phyloP scores from a whole-genome alignment of 2,888 invertebrate species.

The Agrochola litura region DNA sequence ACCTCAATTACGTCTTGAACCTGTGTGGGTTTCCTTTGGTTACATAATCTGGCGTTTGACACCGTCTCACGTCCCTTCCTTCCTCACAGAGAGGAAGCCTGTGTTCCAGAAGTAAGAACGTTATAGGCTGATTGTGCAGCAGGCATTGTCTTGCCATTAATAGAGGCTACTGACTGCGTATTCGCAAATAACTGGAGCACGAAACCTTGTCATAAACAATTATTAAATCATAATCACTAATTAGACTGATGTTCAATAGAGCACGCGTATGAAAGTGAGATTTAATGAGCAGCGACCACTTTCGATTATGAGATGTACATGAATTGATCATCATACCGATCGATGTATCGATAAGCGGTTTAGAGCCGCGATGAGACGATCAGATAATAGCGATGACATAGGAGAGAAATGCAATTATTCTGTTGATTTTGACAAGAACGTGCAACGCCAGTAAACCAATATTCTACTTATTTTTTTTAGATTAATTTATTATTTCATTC shows the following conservation, averaged over 20 bases:
- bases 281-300: slow-evolving; percentile 59
- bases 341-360: slow-evolving; percentile 32
- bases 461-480: background rate
- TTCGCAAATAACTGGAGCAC: slow-evolving; percentile 28
- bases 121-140: background rate
- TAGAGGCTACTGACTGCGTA: background rate
- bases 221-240: slow-evolving; percentile 51
- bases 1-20: slow-evolving; percentile 5
- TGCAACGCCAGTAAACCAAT: background rate
- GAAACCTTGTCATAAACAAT: slow-evolving; percentile 48
- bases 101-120: no score
- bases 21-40: background rate
- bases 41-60: background rate
- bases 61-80: no score
- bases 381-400: background rate
- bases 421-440: background rate
- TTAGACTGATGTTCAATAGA: slow-evolving; percentile 54
- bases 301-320: slow-evolving; percentile 53
- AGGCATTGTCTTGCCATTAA: background rate
- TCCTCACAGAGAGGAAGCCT: background rate
- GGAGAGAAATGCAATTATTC: no score
- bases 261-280: slow-evolving; percentile 53
- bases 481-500: no score
- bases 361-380: background rate
- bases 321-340: slow-evolving; percentile 29